A percentile compares a stretch with the other conserved stretches of the same genome.
These are phyloP conservation scores for Baccha elongata DNA, from an alignment of 2,888 invertebrate genomes.

Conservation along the genomic window DNA sequence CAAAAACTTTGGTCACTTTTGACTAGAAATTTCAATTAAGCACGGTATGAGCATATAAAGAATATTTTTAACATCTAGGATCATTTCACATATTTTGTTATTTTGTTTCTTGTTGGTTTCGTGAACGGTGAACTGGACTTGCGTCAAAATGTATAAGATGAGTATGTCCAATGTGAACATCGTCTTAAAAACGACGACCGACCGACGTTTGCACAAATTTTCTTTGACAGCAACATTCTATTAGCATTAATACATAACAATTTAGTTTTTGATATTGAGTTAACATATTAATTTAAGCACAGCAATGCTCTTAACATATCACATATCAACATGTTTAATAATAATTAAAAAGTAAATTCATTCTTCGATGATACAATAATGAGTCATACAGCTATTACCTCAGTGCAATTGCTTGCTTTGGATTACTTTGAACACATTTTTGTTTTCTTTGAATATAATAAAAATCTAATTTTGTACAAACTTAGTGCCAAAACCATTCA, in stretches of 20 bases:
- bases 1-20: no score
- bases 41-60: no score
- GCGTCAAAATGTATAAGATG: no score
- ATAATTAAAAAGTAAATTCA: conserved; percentile 18
- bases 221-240: conserved; percentile 19
- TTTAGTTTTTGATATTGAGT: conserved; percentile 21
- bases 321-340: conserved; percentile 9
- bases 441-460: not conserved
- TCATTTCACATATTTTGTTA: no score
- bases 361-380: conserved; percentile 32
- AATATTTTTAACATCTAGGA: no score
- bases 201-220: not conserved
- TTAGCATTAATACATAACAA: conserved; percentile 22
- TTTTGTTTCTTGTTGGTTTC: no score
- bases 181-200: not conserved
- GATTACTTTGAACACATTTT: conserved; percentile 11
- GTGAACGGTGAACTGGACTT: no score
- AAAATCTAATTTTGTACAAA: not conserved
- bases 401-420: not conserved
- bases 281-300: conserved; percentile 15
- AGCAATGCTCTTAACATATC: conserved; percentile 18
- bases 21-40: no score
- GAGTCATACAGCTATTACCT: conserved; percentile 36
- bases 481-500: conserved; percentile 15
- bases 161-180: no score